phyloP scores from a whole-genome alignment of 35 echinoderm and acorn worm genomes.

The Acanthaster planci region DNA sequence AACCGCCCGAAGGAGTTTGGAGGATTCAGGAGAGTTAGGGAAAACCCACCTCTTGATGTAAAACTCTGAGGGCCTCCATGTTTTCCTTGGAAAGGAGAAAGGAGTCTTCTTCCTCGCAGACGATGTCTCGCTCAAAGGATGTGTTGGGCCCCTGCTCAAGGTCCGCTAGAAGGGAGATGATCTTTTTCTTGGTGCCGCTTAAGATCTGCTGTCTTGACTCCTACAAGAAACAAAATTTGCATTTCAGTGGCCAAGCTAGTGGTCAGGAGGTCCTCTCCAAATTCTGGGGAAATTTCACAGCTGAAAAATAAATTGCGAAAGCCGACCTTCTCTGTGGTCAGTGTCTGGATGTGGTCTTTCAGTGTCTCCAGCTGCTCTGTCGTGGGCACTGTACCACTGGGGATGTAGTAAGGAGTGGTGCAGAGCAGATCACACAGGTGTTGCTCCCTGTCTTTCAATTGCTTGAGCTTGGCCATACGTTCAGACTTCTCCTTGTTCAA shows the following conservation, averaged over 20 bases:
- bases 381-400: slow-evolving; percentile 82
- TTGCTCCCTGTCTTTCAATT: slow-evolving; percentile 80
- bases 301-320: too few species aligned
- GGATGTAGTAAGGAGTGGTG: slow-evolving; percentile 95
- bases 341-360: slow-evolving; percentile 83
- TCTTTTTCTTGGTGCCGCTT: slow-evolving; percentile 65
- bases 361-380: slow-evolving; percentile 73
- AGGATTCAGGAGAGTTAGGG: too few species aligned
- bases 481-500: slow-evolving; percentile 73
- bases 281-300: neutral
- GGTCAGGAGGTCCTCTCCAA: neutral
- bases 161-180: slow-evolving; percentile 59
- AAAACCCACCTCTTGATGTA: slow-evolving; percentile 81
- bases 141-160: slow-evolving; percentile 96
- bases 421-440: slow-evolving; percentile 81
- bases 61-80: slow-evolving; percentile 77
- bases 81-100: slow-evolving; percentile 86
- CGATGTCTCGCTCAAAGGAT: slow-evolving; percentile 91
- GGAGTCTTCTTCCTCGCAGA: slow-evolving; percentile 94
- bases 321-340: slow-evolving; percentile 82
- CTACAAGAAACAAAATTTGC: slow-evolving; percentile 34
- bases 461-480: slow-evolving; percentile 60
- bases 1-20: too few species aligned
- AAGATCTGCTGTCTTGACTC: slow-evolving; percentile 59
- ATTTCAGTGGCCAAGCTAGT: neutral